phyloP scores from a whole-genome alignment of 2,888 invertebrate genomes.

The Cerceris rybyensis region DNA sequence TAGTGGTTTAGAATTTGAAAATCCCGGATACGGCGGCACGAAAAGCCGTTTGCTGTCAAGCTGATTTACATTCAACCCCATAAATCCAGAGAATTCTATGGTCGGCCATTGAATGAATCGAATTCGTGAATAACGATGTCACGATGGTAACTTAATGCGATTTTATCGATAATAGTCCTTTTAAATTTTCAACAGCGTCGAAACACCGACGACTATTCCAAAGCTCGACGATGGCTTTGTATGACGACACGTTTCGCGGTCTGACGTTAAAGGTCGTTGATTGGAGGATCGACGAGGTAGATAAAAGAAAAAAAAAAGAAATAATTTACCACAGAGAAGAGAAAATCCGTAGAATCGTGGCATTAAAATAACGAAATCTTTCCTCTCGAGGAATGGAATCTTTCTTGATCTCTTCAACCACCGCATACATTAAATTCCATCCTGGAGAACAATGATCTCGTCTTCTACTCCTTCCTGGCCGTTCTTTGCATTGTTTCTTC shows the following conservation, averaged over 20 bases:
- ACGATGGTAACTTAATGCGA: neutral
- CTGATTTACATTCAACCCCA: constrained; percentile 19
- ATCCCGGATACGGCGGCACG: neutral
- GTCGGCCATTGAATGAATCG: neutral
- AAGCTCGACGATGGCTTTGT: too few relatives aligned
- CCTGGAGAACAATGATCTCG: constrained; percentile 32
- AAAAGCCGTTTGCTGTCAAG: constrained; percentile 4
- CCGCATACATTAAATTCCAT: neutral
- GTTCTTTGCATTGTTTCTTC: constrained; percentile 32
- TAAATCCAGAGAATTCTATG: neutral
- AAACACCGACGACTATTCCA: too few relatives aligned
- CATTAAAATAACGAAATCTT: too few relatives aligned
- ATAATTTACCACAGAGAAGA: too few relatives aligned
- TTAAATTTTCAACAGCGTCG: neutral
- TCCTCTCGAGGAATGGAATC: too few relatives aligned
- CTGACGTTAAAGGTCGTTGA: too few relatives aligned
- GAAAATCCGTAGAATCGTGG: too few relatives aligned
- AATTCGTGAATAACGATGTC: neutral
- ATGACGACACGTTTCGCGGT: too few relatives aligned
- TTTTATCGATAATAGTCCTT: constrained; percentile 4
- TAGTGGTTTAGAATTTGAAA: constrained; percentile 1
- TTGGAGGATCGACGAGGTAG: too few relatives aligned
- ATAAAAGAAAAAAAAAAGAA: too few relatives aligned
- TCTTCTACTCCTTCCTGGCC: neutral
- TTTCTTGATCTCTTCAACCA: too few relatives aligned